These are phyloP conservation scores for Cinclus mexicanus DNA, from an alignment of 2,113 vertebrate species.

Conservation along the genomic window DNA sequence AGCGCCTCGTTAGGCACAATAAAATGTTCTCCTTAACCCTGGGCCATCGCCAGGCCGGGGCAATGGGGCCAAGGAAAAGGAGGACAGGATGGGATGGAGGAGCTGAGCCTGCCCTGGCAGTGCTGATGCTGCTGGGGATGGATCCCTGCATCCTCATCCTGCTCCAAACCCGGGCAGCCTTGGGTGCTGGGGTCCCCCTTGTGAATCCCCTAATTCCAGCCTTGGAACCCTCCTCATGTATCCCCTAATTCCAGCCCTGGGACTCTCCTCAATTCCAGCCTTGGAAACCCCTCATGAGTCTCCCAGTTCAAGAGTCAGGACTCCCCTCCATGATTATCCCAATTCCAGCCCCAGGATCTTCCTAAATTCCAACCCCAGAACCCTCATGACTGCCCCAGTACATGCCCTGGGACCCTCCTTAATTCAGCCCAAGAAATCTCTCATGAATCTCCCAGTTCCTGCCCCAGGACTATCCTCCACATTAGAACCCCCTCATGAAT, in stretches of 20 bases:
- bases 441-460: background rate
- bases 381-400: background rate
- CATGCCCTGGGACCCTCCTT: fast-evolving
- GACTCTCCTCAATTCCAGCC: background rate
- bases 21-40: background rate
- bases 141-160: fast-evolving
- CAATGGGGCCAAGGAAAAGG: background rate
- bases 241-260: background rate
- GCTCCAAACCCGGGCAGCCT: too few species aligned
- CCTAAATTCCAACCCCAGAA: background rate
- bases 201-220: fast-evolving
- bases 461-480: too few species aligned
- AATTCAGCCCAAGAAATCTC: too few species aligned
- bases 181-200: fast-evolving
- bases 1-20: slow-evolving; percentile 4
- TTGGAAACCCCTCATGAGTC: background rate
- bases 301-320: background rate
- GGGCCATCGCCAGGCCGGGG: background rate
- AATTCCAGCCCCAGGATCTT: background rate
- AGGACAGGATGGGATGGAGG: background rate
- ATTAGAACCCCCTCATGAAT: background rate
- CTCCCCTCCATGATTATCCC: too few species aligned
- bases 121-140: fast-evolving
- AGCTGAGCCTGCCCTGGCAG: fast-evolving
- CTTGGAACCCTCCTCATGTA: background rate